Percentiles rank a stretch among this genome's conserved stretches.
These are phyloP conservation scores for Rhea americana DNA, from an alignment of 2,113 vertebrate species.

Conservation along the genomic window DNA sequence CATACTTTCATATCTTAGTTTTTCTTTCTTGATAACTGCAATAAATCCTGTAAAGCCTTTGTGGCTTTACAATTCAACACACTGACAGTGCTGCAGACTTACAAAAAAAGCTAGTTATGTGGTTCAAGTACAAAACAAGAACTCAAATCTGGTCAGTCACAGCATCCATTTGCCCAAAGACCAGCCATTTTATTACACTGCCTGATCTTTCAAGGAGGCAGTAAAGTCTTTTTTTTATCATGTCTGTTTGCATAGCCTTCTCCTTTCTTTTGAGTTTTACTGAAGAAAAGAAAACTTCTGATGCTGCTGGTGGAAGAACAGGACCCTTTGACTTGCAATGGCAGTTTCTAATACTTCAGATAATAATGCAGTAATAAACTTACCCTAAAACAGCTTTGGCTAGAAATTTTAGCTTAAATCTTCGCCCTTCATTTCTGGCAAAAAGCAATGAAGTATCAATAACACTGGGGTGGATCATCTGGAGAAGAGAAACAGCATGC, in stretches of 20 bases:
- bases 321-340: not conserved
- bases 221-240: not conserved
- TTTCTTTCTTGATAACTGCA: not conserved
- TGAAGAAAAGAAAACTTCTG: not conserved
- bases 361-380: slow-evolving; percentile 38
- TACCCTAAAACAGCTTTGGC: slow-evolving; percentile 85
- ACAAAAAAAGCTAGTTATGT: not conserved
- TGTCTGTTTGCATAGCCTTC: not conserved
- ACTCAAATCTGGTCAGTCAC: not conserved
- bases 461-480: slow-evolving; percentile 89
- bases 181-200: not conserved
- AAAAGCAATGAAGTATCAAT: slow-evolving; percentile 92
- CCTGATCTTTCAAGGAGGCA: not conserved
- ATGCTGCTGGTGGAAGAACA: not conserved
- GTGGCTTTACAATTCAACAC: not conserved
- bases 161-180: not conserved
- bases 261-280: not conserved
- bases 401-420: slow-evolving; percentile 89
- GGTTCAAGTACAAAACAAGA: not conserved
- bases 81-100: not conserved
- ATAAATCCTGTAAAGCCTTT: not conserved
- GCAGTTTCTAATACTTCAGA: not conserved
- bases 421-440: slow-evolving; percentile 76
- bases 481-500: slow-evolving; percentile 30
- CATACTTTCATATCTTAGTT: not conserved